Conservation (phyloP, 2,113 vertebrate genomes). For the Podocnemis expansa region DNA sequence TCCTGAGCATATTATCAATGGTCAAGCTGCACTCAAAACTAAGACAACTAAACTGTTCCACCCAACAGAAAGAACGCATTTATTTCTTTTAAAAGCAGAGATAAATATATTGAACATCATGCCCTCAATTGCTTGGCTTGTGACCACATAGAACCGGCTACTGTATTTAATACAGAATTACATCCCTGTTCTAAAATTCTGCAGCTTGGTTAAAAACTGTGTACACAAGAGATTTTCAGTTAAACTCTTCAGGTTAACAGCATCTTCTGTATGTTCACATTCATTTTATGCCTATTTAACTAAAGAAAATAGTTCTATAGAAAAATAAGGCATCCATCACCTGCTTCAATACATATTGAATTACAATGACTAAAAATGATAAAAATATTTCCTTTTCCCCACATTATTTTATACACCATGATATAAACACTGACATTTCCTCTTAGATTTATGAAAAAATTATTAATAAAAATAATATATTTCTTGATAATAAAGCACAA, state of each 20-base stretch:
- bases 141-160: not conserved
- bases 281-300: not conserved
- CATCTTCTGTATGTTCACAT: not conserved
- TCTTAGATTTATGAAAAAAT: not conserved
- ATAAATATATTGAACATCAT: not conserved
- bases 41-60: not conserved
- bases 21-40: not conserved
- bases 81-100: not conserved
- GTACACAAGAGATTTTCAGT: not conserved
- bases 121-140: not conserved
- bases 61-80: not conserved
- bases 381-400: not conserved
- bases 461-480: not conserved
- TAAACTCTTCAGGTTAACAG: not conserved
- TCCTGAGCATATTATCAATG: fast-evolving
- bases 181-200: not conserved
- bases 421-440: not conserved
- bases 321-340: not conserved
- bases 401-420: not conserved
- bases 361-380: not conserved
- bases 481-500: not conserved
- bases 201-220: not conserved
- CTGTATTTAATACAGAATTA: not conserved
- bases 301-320: not conserved
- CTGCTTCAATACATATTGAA: not conserved